Percentiles rank a stretch among this genome's conserved stretches.
These are phyloP conservation scores for Brachionus paranguensis DNA, from an alignment of 1,140 invertebrate species.

Conservation along the genomic window DNA sequence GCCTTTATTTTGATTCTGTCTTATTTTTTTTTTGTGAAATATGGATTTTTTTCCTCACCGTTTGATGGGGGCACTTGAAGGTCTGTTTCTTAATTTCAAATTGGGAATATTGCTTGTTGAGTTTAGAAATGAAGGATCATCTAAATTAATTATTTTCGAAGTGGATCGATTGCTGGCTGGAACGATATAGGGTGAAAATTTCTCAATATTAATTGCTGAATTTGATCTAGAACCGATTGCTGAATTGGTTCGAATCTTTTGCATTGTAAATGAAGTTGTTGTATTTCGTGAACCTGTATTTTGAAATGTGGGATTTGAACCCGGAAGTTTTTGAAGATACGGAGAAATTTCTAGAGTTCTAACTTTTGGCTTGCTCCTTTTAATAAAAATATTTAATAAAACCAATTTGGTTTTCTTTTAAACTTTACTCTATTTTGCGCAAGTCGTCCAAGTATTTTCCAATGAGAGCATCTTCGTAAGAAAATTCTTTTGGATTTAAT, in stretches of 20 bases:
- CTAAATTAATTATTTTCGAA: not conserved
- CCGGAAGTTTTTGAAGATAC: conserved; percentile 16
- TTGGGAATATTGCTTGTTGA: not conserved
- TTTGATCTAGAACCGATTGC: not conserved
- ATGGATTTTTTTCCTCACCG: not conserved
- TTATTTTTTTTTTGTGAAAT: not conserved
- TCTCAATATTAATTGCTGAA: not conserved
- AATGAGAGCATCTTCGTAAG: conserved; percentile 29
- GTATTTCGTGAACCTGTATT: not conserved
- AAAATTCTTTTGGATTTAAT: not conserved
- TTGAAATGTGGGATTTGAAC: not conserved
- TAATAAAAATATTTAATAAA: not conserved
- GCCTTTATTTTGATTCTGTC: not conserved
- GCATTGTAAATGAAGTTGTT: not conserved
- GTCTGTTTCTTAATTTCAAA: not conserved
- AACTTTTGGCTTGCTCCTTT: not conserved
- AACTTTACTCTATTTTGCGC: not conserved
- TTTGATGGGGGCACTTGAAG: conserved; percentile 5
- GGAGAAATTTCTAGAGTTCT: conserved; percentile 28
- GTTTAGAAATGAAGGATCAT: not conserved
- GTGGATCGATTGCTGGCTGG: not conserved
- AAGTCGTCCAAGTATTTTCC: conserved; percentile 31
- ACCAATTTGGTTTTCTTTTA: not conserved
- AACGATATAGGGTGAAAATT: not conserved
- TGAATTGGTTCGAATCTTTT: not conserved